Conservation (phyloP, 2,888 invertebrate genomes). For the Sinopyrophorus schimmeli region DNA sequence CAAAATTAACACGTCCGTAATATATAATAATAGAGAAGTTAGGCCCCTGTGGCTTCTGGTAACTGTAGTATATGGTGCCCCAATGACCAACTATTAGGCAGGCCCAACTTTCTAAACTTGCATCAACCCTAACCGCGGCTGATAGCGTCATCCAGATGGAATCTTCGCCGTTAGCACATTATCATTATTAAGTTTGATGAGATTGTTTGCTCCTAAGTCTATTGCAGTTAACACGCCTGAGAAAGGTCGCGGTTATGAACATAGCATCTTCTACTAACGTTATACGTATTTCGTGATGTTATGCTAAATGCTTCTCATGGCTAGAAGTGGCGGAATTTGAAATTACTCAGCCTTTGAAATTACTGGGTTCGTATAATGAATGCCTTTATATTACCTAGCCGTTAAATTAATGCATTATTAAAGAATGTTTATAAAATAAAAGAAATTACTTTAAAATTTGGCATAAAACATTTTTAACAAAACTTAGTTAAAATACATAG, state of each 20-base stretch:
- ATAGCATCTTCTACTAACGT: conserved; percentile 9
- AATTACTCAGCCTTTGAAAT: too few species aligned
- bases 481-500: too few species aligned
- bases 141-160: conserved; percentile 28
- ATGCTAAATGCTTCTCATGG: conserved; percentile 9
- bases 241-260: conserved; percentile 14
- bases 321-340: conserved; percentile 11
- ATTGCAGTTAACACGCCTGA: conserved; percentile 21
- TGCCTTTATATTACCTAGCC: too few species aligned
- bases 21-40: conserved; percentile 31
- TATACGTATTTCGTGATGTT: conserved; percentile 10
- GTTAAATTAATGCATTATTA: too few species aligned
- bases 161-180: conserved; percentile 33
- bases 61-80: conserved; percentile 31
- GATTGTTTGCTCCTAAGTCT: conserved; percentile 24
- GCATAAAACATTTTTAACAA: too few species aligned
- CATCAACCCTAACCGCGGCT: conserved; percentile 31
- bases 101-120: conserved; percentile 33
- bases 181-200: conserved; percentile 34
- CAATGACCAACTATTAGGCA: conserved; percentile 32
- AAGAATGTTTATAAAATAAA: too few species aligned
- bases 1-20: conserved; percentile 23
- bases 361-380: too few species aligned
- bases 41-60: conserved; percentile 19
- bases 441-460: too few species aligned